Percentiles rank a stretch among this genome's conserved stretches.
Evolutionary conservation across 2,113 vertebrate species (phyloP).

Genomic region (Protobothrops flavoviridis): DNA sequence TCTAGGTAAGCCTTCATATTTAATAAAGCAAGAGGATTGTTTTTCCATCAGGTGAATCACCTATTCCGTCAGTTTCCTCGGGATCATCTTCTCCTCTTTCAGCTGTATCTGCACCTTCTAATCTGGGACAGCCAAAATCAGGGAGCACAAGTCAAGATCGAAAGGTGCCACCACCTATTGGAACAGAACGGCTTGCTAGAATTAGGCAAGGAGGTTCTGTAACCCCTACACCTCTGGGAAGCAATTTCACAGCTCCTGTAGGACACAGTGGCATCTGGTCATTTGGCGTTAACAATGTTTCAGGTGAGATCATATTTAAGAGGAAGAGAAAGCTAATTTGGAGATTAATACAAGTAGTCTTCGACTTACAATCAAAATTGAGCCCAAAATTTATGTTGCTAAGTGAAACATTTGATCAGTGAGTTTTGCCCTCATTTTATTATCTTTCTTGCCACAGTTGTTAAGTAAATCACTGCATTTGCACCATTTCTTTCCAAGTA

Average conservation of each 20-base stretch:
- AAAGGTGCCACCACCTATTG: conserved; percentile 95
- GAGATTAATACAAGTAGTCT: neutral
- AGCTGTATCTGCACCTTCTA: conserved; percentile 82
- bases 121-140: conserved; percentile 85
- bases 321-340: neutral
- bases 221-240: conserved; percentile 86
- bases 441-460: neutral
- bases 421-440: neutral
- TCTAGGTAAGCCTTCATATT: conserved; percentile 17
- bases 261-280: conserved; percentile 99
- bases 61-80: conserved; percentile 90
- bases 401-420: neutral
- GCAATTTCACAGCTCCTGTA: conserved; percentile 91
- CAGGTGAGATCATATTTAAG: conserved; percentile 72
- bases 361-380: neutral
- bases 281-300: conserved; percentile 91
- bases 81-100: conserved; percentile 90
- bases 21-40: conserved; percentile 74
- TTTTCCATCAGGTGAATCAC: conserved; percentile 89
- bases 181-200: conserved; percentile 90
- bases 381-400: neutral
- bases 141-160: conserved; percentile 83
- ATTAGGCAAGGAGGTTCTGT: conserved; percentile 96
- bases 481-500: neutral
- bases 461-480: neutral